Evolutionary conservation across 2,888 invertebrate genomes (phyloP).

Genomic region (Chydorus sphaericus): DNA sequence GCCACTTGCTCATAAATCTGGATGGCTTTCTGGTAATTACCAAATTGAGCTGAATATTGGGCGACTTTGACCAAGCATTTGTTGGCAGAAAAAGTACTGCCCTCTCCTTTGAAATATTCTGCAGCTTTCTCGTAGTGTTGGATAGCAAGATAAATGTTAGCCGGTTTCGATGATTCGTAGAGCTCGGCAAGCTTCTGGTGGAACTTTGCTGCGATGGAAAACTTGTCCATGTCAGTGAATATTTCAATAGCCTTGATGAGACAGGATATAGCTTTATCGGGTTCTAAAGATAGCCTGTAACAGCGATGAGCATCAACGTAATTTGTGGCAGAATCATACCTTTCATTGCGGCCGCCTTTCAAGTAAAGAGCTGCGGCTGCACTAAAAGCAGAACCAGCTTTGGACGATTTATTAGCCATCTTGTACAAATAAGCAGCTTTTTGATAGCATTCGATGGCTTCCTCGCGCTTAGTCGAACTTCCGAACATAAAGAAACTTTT

Average conservation of each 20-base stretch:
- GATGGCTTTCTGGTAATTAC: conserved; percentile 94
- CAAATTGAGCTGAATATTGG: conserved; percentile 88
- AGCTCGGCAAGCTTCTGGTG: conserved; percentile 89
- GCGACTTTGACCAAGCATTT: conserved; percentile 96
- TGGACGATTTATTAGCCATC: conserved; percentile 96
- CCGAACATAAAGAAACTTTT: conserved; percentile 69
- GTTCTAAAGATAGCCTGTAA: conserved; percentile 65
- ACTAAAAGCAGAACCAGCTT: conserved; percentile 88
- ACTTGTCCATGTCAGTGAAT: conserved; percentile 95
- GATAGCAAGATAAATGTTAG: conserved; percentile 73
- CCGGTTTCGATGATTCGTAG: conserved; percentile 80
- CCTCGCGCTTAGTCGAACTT: conserved; percentile 71
- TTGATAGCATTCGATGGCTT: conserved; percentile 91
- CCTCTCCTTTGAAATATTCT: conserved; percentile 85
- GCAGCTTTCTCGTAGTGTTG: conserved; percentile 82
- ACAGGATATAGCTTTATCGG: conserved; percentile 75
- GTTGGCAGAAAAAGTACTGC: conserved; percentile 93
- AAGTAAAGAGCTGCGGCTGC: conserved; percentile 76
- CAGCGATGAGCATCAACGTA: conserved; percentile 95
- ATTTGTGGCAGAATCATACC: conserved; percentile 90
- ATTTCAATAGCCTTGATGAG: conserved; percentile 87
- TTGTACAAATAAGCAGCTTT: conserved; percentile 95
- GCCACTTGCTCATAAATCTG: conserved; percentile 92
- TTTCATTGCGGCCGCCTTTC: conserved; percentile 73
- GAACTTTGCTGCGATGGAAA: conserved; percentile 94